Conservation (phyloP, 2,888 invertebrate genomes). For the Parascotia fuliginaria region DNA sequence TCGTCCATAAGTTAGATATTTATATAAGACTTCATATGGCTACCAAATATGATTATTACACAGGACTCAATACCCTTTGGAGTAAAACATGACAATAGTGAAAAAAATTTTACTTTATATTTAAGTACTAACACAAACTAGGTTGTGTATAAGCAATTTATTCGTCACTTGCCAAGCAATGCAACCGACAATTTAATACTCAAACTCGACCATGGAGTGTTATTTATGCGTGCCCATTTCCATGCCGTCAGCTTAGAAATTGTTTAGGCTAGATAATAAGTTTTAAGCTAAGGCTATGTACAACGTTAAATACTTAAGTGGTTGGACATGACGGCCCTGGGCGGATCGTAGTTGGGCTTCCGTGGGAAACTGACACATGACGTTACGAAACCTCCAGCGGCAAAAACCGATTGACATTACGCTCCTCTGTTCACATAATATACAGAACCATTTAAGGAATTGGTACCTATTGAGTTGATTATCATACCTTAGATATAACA, state of each 20-base stretch:
- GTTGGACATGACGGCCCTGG: slow-evolving; percentile 82
- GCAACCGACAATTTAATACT: slow-evolving; percentile 68
- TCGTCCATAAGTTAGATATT: too few species aligned
- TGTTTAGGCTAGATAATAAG: slow-evolving; percentile 83
- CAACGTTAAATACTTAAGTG: slow-evolving; percentile 84
- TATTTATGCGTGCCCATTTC: slow-evolving; percentile 82
- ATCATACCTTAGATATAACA: neutral
- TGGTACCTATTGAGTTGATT: slow-evolving; percentile 6
- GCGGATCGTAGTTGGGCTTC: slow-evolving; percentile 78
- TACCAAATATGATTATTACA: too few species aligned
- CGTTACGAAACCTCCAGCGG: slow-evolving; percentile 80
- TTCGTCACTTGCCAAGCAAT: slow-evolving; percentile 58
- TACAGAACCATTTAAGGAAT: slow-evolving; percentile 31
- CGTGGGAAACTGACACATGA: slow-evolving; percentile 83
- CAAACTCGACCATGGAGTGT: slow-evolving; percentile 68
- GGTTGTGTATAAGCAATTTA: slow-evolving; percentile 57
- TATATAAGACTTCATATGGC: too few species aligned
- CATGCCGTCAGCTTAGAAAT: slow-evolving; percentile 75
- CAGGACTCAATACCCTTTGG: too few species aligned
- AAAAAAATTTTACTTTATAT: too few species aligned
- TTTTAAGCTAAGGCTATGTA: slow-evolving; percentile 81
- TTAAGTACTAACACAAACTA: too few species aligned
- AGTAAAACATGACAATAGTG: too few species aligned
- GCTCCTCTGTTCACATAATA: slow-evolving; percentile 47
- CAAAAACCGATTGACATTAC: slow-evolving; percentile 81